Base-by-base conservation (phyloP, 2,888 invertebrate species). In the Oxystoma pomonae region DNA sequence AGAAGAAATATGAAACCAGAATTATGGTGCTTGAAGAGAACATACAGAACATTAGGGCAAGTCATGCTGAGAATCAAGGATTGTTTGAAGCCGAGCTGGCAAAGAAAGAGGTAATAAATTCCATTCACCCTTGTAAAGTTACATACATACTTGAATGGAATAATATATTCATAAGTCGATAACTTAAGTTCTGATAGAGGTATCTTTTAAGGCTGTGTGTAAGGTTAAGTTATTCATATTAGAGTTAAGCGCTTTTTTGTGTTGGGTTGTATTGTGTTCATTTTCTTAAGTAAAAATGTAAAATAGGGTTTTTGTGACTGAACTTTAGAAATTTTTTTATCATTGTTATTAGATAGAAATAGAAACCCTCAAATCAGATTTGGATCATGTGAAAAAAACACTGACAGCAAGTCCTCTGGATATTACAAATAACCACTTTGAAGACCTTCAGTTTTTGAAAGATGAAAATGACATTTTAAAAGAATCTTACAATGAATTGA, bases 11-110 rank as follows among this genome's bases (percentile, higher is more conserved):
- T 9, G 61, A 69, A 64, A 50, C 61, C 1, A 71, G 68, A 63
- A 67, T 70, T 21, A 57, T 62, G 7, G 62, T 69, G 19, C 59
- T 72, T 2, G 70, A 73, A 59, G 71, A 72, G 35, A 63, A 58
- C 16, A 62, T 65, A n/a, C 56, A 18, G n/a, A 67, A 58, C 20
- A 16, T 65, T 20, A 68, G 68, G 60, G 62, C 53, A n/a, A 67
- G 21, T 16, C 58, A 70, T 35, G 62, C 61, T 21, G 69, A 71
- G 57, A 63, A 65, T 20, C 64, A 70, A 55, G 35, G 58, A 16
- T 1, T 57, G 7, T 58, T 72, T 16, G 71, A 72, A 59, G 56
- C 61, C 9, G 66, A 68, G 20, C 49, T 72, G 20, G 20, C 22
- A 12, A 62, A 64, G 50, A 69, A 69, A 55, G 63, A 68, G 55